A percentile compares a stretch with the other conserved stretches of the same genome.
Evolutionary conservation across 2,797 vertebrate species (phyloP).

Genomic region (Cuniculus paca): DNA sequence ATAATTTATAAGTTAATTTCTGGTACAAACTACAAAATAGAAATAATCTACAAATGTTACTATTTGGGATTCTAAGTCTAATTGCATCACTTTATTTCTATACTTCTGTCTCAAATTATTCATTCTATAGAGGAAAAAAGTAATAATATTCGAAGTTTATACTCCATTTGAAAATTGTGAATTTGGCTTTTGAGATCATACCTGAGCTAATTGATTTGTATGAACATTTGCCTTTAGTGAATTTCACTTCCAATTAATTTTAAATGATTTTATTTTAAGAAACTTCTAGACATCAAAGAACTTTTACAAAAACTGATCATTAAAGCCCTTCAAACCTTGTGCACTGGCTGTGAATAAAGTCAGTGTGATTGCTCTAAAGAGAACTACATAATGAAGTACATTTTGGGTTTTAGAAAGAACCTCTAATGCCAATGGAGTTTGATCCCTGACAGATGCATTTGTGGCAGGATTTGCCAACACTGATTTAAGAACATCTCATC

Average conservation of each 20-base stretch:
- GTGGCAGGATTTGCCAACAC: conserved; percentile 64
- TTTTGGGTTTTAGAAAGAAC: conserved; percentile 56
- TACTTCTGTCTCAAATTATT: not conserved
- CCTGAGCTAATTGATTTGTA: conserved; percentile 61
- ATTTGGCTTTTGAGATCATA: conserved; percentile 39
- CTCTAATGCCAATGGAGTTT: conserved; percentile 2
- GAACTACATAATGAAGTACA: conserved; percentile 30
- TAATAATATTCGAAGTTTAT: conserved; percentile 47
- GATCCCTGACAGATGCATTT: conserved; percentile 68
- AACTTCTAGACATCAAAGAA: conserved; percentile 68
- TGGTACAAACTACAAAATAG: not conserved
- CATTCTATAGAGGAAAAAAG: not conserved
- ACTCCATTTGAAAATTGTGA: conserved; percentile 35
- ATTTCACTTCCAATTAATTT: conserved; percentile 73
- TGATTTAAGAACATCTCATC: conserved; percentile 70
- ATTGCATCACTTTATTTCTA: not conserved
- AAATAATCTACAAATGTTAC: not conserved
- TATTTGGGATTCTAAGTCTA: not conserved
- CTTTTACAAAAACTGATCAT: conserved; percentile 29
- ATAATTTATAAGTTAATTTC: not conserved
- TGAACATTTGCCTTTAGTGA: conserved; percentile 69
- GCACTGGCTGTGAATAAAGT: not conserved
- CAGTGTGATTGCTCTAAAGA: conserved; percentile 17
- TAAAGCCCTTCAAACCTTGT: conserved; percentile 31
- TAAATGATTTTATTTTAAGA: conserved; percentile 70